Conservation (phyloP, 2,113 vertebrate genomes). For the Anguilla japonica region DNA sequence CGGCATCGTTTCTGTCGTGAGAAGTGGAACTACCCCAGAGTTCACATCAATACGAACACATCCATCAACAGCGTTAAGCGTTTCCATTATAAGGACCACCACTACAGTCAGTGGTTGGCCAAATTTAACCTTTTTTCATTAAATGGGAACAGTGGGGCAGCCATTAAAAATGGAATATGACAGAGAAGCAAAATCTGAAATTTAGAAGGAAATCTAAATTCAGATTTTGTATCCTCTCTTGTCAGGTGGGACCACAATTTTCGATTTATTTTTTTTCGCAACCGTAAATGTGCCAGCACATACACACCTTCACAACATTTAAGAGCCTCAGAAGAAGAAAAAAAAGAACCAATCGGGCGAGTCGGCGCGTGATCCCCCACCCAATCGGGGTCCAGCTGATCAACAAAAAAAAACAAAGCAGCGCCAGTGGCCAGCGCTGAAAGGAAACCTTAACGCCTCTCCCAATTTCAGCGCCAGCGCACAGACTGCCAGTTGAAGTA, state of each 20-base stretch:
- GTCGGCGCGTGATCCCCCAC: neutral
- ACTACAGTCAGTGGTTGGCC: neutral
- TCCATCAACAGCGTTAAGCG: neutral
- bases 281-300: too few relatives aligned
- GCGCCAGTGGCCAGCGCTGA: too few relatives aligned
- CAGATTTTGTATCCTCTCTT: too few relatives aligned
- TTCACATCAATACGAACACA: neutral
- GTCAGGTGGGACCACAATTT: too few relatives aligned
- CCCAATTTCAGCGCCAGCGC: neutral
- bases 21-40: neutral
- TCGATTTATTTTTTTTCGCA: too few relatives aligned
- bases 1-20: neutral
- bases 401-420: too few relatives aligned
- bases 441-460: neutral
- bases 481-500: neutral
- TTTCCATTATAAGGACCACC: neutral
- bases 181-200: too few relatives aligned
- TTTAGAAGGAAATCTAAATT: too few relatives aligned
- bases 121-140: neutral
- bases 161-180: neutral
- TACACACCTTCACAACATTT: neutral
- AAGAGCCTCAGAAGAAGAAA: neutral
- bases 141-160: neutral
- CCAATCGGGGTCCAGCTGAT: neutral
- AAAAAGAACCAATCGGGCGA: neutral